Evolutionary conservation across 2,113 vertebrate genomes (phyloP).

Genomic region (Deroptyus accipitrinus): DNA sequence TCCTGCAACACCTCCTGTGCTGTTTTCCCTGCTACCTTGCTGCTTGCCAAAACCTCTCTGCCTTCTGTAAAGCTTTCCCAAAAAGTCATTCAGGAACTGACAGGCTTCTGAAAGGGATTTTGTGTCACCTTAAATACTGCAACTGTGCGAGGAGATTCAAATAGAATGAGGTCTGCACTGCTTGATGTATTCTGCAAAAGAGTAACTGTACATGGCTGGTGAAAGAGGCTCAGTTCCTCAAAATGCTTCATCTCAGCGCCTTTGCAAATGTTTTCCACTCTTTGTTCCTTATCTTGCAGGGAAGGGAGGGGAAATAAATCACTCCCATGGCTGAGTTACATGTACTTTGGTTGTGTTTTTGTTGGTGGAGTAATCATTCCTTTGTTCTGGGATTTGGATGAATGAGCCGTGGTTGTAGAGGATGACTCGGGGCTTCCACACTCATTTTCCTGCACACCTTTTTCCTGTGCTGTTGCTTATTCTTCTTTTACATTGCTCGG

Average conservation of each 20-base stretch:
- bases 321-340: not conserved
- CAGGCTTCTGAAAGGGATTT: constrained; percentile 45
- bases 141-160: constrained; percentile 9
- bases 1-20: constrained; percentile 20
- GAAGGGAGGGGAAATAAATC: constrained; percentile 1
- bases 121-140: constrained; percentile 48
- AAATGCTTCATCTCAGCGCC: not conserved
- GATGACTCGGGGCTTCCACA: not conserved
- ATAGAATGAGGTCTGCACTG: not conserved
- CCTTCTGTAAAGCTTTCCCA: not conserved
- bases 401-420: not conserved
- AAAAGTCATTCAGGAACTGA: not conserved
- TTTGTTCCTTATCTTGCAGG: not conserved
- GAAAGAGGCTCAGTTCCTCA: constrained; percentile 28
- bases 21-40: not conserved
- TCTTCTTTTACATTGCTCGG: not conserved
- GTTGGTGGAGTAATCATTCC: not conserved
- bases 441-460: not conserved
- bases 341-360: not conserved
- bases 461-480: not conserved
- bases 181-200: not conserved
- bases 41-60: constrained; percentile 1
- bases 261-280: not conserved
- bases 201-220: not conserved
- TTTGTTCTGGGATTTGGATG: not conserved